Percentiles rank a stretch among this genome's conserved stretches.
phyloP scores from a whole-genome alignment of 37 sponge, comb jelly and placozoan species.

The Aplysina aerophoba region DNA sequence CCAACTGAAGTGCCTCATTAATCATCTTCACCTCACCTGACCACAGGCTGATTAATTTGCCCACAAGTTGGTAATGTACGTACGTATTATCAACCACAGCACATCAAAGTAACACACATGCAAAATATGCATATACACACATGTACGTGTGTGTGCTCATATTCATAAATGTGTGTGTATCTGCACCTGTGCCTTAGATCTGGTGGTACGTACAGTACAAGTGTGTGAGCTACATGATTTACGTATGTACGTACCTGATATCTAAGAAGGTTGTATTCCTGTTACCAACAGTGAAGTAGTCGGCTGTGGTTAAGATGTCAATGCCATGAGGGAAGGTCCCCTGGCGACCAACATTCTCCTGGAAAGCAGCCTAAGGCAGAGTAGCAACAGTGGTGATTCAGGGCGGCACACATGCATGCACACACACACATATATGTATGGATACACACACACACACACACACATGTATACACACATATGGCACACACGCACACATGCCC shows the following conservation, averaged over 20 bases:
- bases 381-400: neutral
- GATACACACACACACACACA: neutral
- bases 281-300: constrained; percentile 93
- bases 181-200: too few species aligned
- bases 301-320: constrained; percentile 87
- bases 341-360: constrained; percentile 96
- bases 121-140: too few species aligned
- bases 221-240: neutral
- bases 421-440: neutral
- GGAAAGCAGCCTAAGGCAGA: constrained; percentile 87
- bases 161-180: too few species aligned
- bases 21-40: too few species aligned
- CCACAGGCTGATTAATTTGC: too few species aligned
- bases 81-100: too few species aligned
- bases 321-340: constrained; percentile 98
- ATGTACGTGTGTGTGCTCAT: too few species aligned
- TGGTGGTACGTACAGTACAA: neutral
- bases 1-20: too few species aligned
- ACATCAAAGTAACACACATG: too few species aligned
- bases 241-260: constrained; percentile 71
- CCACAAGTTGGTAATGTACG: too few species aligned
- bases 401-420: neutral
- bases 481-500: too few species aligned
- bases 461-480: neutral
- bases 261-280: constrained; percentile 62